Evolutionary conservation across 2,797 vertebrate genomes (phyloP).

Genomic region (Basileuterus tristriatus): DNA sequence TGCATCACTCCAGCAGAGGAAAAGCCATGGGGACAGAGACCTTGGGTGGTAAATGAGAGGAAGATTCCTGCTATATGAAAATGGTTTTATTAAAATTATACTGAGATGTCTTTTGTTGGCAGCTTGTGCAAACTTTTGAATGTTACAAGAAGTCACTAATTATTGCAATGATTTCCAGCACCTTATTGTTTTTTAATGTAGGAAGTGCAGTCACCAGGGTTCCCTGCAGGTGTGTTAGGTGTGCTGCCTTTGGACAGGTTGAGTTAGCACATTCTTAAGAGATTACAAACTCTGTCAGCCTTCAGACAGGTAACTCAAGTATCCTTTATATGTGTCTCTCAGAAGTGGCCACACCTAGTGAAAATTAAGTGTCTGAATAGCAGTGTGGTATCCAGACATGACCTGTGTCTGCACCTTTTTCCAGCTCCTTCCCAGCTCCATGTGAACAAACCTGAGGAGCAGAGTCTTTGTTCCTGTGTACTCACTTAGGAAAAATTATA

Average conservation of each 20-base stretch:
- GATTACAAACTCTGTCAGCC: background rate
- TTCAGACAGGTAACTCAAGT: background rate
- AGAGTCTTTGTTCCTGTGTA: background rate
- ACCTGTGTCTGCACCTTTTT: background rate
- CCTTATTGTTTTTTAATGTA: background rate
- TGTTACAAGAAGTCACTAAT: background rate
- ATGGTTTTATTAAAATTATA: background rate
- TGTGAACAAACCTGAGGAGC: background rate
- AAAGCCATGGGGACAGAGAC: background rate
- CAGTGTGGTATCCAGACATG: background rate
- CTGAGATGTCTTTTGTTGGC: background rate
- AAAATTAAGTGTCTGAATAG: background rate
- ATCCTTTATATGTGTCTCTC: background rate
- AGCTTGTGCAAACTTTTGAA: background rate
- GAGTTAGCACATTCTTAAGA: background rate
- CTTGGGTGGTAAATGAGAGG: background rate
- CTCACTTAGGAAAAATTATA: background rate
- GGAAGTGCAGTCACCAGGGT: background rate
- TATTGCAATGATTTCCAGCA: background rate
- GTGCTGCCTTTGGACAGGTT: background rate
- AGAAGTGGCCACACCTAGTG: background rate
- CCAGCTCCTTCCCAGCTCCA: background rate
- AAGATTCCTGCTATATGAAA: background rate
- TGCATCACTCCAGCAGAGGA: background rate
- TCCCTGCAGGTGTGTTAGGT: background rate